Base-by-base conservation (phyloP, 2,888 invertebrate species). In the Salticus scenicus region DNA sequence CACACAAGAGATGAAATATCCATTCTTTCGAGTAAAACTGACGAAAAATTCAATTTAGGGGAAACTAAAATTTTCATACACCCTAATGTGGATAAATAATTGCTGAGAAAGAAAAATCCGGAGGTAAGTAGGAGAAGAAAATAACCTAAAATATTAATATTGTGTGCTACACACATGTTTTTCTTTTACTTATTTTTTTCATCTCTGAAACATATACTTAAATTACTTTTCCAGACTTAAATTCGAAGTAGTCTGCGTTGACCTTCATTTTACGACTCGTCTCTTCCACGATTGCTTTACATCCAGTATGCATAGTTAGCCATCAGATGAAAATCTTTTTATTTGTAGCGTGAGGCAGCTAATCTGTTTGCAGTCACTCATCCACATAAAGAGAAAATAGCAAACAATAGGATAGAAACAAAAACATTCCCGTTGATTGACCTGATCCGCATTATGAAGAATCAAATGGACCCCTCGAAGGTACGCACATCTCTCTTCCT, bases 391-490 rank as follows among this genome's bases (percentile, higher is more conserved):
- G 10, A n/a, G 24, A 24, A 57, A 12, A 24, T 24, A 57, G 7
- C 20, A 57, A 57, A 57, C 57, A 24, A 24, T 0, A 8, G 24
- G 24, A 57, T 24, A 57, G 24, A 24, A 24, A 24, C 20, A 24
- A 24, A 24, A 24, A 24, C 24, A 7, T 57, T 24, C 24, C 12
- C 20, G 24, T 57, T 10, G 17, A 7, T 24, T 57, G 57, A 57
- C 57, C 57, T 57, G 57, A 57, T n/a, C 57, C 8, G 24, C 24
- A 57, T 24, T 47, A 47, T 47, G 24, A 57, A 57, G 57, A 57
- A 57, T 57, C 57, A 24, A 57, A 57, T 57, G 57, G 57, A 17
- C 12, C 57, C 63, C 30, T 64, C 71, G 47, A 41, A 51, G 71
- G 33, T 57, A 37, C 8, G 1, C 20, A 37, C 31, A 47, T 14